Evolutionary conservation across 2,888 invertebrate species (phyloP).

Genomic region (Apodemia mormo): DNA sequence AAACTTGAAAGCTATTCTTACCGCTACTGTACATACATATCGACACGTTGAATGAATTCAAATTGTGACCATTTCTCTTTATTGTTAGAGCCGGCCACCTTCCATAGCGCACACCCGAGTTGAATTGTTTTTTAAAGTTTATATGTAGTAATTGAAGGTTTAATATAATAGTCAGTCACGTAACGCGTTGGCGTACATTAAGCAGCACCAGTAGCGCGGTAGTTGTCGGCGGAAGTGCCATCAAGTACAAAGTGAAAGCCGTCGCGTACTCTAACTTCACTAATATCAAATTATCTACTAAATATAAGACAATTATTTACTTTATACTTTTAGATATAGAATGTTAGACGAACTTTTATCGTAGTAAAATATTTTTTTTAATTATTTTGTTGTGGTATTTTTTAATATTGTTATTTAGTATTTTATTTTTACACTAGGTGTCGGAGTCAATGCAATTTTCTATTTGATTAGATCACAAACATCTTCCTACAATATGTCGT

Average conservation of each 20-base stretch:
- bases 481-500: too few relatives aligned
- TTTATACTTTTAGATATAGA: constrained; percentile 41
- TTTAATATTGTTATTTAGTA: constrained; percentile 78
- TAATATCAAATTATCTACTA: constrained; percentile 33
- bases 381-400: constrained; percentile 70
- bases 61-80: too few relatives aligned
- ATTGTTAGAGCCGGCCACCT: not conserved
- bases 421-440: constrained; percentile 63
- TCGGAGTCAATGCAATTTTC: constrained; percentile 33
- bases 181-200: not conserved
- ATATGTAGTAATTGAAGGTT: constrained; percentile 15
- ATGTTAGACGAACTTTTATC: constrained; percentile 56
- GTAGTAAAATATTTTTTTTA: constrained; percentile 64
- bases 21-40: too few relatives aligned
- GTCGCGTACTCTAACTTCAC: constrained; percentile 9
- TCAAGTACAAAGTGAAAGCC: constrained; percentile 17
- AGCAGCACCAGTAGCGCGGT: constrained; percentile 11
- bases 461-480: constrained; percentile 2
- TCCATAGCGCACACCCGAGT: not conserved
- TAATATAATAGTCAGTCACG: not conserved
- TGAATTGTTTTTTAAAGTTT: constrained; percentile 18
- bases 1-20: too few relatives aligned
- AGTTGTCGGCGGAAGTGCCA: constrained; percentile 16
- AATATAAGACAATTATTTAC: constrained; percentile 52
- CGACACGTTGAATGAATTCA: too few relatives aligned